Evolutionary conservation across 2,113 vertebrate genomes (phyloP).

Genomic region (Nothocercus julius): DNA sequence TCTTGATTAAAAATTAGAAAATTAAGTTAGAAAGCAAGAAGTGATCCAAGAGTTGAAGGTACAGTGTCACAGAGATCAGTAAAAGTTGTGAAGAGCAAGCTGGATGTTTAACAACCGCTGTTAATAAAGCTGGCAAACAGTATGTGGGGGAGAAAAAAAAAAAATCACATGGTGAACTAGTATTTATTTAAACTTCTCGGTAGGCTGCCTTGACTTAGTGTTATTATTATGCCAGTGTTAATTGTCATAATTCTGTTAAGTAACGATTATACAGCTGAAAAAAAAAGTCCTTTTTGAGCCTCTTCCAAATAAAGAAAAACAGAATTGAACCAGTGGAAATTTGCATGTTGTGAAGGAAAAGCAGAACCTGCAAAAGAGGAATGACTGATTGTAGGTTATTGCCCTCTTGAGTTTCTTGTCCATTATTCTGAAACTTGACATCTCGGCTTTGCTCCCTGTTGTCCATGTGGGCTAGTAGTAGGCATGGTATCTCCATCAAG

Average conservation of each 20-base stretch:
- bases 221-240: not conserved
- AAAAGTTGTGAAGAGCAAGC: not conserved
- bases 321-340: not conserved
- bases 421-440: not conserved
- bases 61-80: not conserved
- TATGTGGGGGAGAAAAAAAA: not conserved
- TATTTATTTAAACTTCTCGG: not conserved
- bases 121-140: not conserved
- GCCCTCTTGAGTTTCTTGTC: not conserved
- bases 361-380: rapidly evolving
- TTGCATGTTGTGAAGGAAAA: not conserved
- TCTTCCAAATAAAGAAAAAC: not conserved
- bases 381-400: not conserved
- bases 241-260: not conserved
- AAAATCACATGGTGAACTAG: not conserved
- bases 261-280: not conserved
- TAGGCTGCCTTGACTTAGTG: not conserved
- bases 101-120: not conserved
- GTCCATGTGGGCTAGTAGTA: not conserved
- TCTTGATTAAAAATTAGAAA: not conserved
- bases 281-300: not conserved
- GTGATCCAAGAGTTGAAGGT: not conserved
- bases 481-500: not conserved
- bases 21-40: rapidly evolving
- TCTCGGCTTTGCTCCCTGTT: not conserved